phyloP scores from a whole-genome alignment of 2,888 invertebrate species.

The Boloria euphrosyne region DNA sequence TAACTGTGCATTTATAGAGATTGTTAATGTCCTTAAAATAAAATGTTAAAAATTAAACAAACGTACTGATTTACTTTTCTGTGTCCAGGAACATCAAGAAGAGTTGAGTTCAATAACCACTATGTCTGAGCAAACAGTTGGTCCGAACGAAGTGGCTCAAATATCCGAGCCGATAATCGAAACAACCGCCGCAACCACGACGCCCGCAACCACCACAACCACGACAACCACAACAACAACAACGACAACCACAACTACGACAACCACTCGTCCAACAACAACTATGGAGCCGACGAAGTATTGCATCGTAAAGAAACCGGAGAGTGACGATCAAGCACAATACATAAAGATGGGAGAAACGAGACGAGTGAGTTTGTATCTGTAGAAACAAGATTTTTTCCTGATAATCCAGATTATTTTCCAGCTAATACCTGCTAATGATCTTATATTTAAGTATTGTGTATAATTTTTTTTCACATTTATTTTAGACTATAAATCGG shows the following conservation, averaged over 20 bases:
- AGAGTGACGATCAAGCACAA: slow-evolving; percentile 88
- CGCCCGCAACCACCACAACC: slow-evolving; percentile 58
- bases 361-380: slow-evolving; percentile 86
- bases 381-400: slow-evolving; percentile 15
- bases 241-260: slow-evolving; percentile 66
- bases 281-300: slow-evolving; percentile 84
- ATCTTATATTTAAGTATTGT: too few relatives aligned
- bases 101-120: slow-evolving; percentile 69
- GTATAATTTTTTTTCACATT: slow-evolving; percentile 11
- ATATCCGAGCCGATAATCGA: slow-evolving; percentile 70
- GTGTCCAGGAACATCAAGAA: slow-evolving; percentile 63
- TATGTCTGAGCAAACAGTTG: slow-evolving; percentile 72
- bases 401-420: not conserved
- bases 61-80: not conserved
- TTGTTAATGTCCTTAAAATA: too few relatives aligned
- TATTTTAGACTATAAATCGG: too few relatives aligned
- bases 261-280: slow-evolving; percentile 82
- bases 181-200: slow-evolving; percentile 62
- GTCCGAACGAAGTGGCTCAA: slow-evolving; percentile 69
- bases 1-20: slow-evolving; percentile 25
- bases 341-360: slow-evolving; percentile 93
- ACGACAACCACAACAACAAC: slow-evolving; percentile 71
- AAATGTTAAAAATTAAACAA: not conserved
- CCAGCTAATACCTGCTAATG: too few relatives aligned
- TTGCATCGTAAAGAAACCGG: slow-evolving; percentile 92